Evolutionary conservation across 2,888 invertebrate genomes (phyloP), one percentile per base, ranked within the genome.

Genomic region (Chesias legatella): DNA sequence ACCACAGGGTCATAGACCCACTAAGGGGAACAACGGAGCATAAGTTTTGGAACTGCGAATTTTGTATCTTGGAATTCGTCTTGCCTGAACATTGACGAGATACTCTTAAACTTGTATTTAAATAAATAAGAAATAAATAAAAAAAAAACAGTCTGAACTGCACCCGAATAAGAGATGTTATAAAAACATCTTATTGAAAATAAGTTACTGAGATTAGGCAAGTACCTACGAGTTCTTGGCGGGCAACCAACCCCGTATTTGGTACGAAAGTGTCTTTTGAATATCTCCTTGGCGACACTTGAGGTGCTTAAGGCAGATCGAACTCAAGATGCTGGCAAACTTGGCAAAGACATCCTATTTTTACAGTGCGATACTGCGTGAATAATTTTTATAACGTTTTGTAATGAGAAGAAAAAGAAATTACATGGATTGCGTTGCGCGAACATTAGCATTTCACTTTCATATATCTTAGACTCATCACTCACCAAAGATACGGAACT

Each of bases 341-440:
- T 39, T 28, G 33, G 33, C 40, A 33, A 23, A 32, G 11, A 22
- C 33, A 28, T 13, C 27, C 10, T 20, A 20, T 33, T 33, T 6
- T 30, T 20, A 7, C 20, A 30, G 21, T 10, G 13, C 13, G n/a
- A n/a, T n/a, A 17, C 13, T 5, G 5, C 13, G 2, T 17, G 13
- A 17, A 17, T 3, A 17, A 5, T 5, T 17, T 17, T 17, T 17
- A 5, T 17, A 5, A 17, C 5, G 13, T 17, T 17, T 21, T 20
- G 22, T 30, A 41, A 34, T 26, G 29, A 21, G 26, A 31, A 23
- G 30, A 35, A 35, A 17, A 31, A 23, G 30, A 35, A 35, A 17
- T 35, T 35, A 26, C 29, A 22, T 7, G 25, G 22, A 31, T 23
- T 27, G 17, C 33, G 24, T 28, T 39, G 27, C 17, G 8, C 31